A percentile compares a stretch with the other conserved stretches of the same genome.
phyloP scores from a whole-genome alignment of 2,113 vertebrate genomes.

The Heptranchias perlo region DNA sequence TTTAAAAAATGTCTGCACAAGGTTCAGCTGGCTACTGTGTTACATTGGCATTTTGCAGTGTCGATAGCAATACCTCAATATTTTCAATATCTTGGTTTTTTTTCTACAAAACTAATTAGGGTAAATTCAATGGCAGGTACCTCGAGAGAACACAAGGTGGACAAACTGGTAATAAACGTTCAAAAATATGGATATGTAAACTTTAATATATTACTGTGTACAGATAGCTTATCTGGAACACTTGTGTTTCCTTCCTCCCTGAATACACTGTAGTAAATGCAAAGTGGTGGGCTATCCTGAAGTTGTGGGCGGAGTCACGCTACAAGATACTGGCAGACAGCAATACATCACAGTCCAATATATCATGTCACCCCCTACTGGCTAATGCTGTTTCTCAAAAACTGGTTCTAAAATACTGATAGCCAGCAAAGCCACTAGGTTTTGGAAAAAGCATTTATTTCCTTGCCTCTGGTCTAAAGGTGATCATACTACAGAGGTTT shows the following conservation, averaged over 20 bases:
- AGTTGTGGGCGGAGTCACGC: neutral
- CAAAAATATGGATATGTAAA: neutral
- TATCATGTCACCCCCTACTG: neutral
- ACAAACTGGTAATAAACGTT: neutral
- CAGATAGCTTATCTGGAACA: neutral
- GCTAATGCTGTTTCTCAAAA: neutral
- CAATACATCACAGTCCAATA: constrained; percentile 9
- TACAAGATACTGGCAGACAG: neutral
- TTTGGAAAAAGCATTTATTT: constrained; percentile 57
- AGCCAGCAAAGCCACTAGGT: constrained; percentile 41
- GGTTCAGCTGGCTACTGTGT: neutral
- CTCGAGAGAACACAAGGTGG: neutral
- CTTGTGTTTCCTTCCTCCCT: neutral
- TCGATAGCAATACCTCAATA: neutral
- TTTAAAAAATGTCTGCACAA: neutral
- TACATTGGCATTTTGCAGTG: neutral
- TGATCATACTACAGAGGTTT: constrained; percentile 67
- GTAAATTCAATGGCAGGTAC: neutral
- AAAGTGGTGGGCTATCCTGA: neutral
- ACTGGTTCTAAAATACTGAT: neutral
- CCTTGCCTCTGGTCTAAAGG: constrained; percentile 58
- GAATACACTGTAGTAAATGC: neutral
- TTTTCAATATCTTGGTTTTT: neutral
- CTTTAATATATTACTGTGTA: neutral
- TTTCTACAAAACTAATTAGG: neutral